Evolutionary conservation across 2,113 vertebrate genomes (phyloP).

Genomic region (Entelurus aequoreus): DNA sequence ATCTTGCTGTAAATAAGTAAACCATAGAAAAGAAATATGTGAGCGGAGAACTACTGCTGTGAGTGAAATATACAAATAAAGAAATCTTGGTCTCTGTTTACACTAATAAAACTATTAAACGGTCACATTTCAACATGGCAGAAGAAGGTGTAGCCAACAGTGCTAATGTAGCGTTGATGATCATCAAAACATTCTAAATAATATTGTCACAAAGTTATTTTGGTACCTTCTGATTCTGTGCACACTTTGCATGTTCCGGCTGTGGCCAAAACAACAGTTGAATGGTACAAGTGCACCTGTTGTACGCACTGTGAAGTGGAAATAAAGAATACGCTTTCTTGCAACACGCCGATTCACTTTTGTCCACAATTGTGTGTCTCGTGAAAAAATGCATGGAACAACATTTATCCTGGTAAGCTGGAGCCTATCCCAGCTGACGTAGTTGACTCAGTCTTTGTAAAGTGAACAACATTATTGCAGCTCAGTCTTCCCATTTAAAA

Average conservation of each 20-base stretch:
- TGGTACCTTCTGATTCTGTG: constrained; percentile 26
- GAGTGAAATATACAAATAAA: constrained; percentile 3
- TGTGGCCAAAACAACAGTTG: constrained; percentile 41
- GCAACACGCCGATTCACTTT: constrained; percentile 17
- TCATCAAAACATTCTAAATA: neutral
- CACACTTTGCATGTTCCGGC: constrained; percentile 63
- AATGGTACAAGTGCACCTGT: constrained; percentile 60
- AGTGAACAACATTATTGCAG: too few species aligned
- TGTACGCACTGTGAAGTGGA: constrained; percentile 72
- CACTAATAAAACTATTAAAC: constrained; percentile 13
- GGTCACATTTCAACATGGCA: constrained; percentile 17
- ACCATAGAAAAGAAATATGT: neutral
- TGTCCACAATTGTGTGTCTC: neutral
- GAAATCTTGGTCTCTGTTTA: constrained; percentile 23
- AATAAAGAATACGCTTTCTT: constrained; percentile 67
- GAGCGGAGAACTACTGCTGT: constrained; percentile 23
- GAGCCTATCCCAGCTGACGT: too few species aligned
- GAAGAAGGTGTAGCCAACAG: neutral
- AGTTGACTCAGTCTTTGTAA: too few species aligned
- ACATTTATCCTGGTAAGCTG: too few species aligned
- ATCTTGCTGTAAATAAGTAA: constrained; percentile 27
- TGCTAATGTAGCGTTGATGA: neutral
- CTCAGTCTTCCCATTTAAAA: too few species aligned
- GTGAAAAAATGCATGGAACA: too few species aligned
- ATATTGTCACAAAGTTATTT: neutral